These are phyloP conservation scores for Aphelinus atriplicis DNA, from an alignment of 1,140 invertebrate species.

Conservation along the genomic window DNA sequence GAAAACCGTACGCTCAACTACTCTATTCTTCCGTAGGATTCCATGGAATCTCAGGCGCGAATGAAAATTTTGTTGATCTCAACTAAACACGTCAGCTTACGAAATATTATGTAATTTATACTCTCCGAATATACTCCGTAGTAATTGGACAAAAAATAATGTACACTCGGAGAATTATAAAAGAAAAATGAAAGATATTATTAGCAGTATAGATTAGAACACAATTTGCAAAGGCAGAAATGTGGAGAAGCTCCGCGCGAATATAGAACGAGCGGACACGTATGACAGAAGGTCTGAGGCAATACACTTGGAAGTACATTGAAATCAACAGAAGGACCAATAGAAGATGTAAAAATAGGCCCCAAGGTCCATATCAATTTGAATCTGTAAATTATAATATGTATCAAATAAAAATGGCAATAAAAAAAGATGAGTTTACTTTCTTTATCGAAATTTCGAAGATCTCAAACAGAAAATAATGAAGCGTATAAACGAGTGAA, in stretches of 20 bases:
- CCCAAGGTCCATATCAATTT: neutral
- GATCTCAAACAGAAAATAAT: neutral
- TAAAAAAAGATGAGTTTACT: neutral
- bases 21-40: neutral
- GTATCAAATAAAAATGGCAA: neutral
- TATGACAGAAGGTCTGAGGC: neutral
- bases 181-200: too few species aligned
- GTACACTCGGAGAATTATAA: too few species aligned
- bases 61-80: neutral
- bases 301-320: neutral
- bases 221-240: neutral
- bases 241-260: neutral
- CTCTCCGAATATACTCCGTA: neutral
- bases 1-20: neutral
- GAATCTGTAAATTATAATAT: too few species aligned
- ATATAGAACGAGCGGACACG: neutral
- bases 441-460: neutral
- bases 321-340: neutral
- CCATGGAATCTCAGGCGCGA: neutral
- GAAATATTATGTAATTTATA: neutral
- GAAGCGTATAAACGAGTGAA: neutral
- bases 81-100: neutral
- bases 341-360: neutral
- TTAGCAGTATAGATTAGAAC: too few species aligned
- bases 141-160: too few species aligned